phyloP scores from a whole-genome alignment of 2,888 invertebrate species.

The Dryocosmus kuriphilus region DNA sequence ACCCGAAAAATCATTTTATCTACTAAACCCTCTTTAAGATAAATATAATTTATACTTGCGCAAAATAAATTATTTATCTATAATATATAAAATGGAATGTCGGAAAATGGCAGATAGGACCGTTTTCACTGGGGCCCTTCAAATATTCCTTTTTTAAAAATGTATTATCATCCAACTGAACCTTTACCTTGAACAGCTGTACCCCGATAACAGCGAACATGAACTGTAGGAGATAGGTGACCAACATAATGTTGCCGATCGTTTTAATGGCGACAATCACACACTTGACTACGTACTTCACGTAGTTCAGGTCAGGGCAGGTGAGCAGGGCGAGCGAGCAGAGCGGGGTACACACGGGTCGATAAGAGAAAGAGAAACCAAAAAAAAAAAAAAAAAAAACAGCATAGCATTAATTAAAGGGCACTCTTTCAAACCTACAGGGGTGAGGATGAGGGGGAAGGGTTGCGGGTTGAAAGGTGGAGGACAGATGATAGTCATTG shows the following conservation, averaged over 20 bases:
- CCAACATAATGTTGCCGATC: slow-evolving; percentile 99
- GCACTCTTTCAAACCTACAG: slow-evolving; percentile 36
- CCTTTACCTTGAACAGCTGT: slow-evolving; percentile 98
- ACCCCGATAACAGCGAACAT: slow-evolving; percentile 99
- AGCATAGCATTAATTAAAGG: slow-evolving; percentile 70
- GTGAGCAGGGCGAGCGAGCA: slow-evolving; percentile 71
- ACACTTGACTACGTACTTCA: slow-evolving; percentile 99
- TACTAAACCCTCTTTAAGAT: background rate
- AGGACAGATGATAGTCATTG: background rate
- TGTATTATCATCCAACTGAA: slow-evolving; percentile 40
- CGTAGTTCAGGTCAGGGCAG: slow-evolving; percentile 69
- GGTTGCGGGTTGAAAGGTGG: background rate
- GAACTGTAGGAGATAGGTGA: slow-evolving; percentile 99
- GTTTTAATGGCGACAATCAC: slow-evolving; percentile 99
- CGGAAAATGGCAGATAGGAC: background rate
- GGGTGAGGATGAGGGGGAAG: slow-evolving; percentile 40
- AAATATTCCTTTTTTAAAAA: slow-evolving; percentile 12
- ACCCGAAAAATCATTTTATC: background rate
- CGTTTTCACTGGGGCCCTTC: background rate
- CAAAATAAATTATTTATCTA: too few relatives aligned
- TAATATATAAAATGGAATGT: background rate
- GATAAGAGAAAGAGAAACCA: slow-evolving; percentile 73
- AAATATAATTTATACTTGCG: background rate
- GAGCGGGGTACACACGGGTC: slow-evolving; percentile 73
- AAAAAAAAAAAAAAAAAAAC: slow-evolving; percentile 75